These are phyloP conservation scores for Helostoma temminkii DNA, from an alignment of 2,797 vertebrate species.

Conservation along the genomic window DNA sequence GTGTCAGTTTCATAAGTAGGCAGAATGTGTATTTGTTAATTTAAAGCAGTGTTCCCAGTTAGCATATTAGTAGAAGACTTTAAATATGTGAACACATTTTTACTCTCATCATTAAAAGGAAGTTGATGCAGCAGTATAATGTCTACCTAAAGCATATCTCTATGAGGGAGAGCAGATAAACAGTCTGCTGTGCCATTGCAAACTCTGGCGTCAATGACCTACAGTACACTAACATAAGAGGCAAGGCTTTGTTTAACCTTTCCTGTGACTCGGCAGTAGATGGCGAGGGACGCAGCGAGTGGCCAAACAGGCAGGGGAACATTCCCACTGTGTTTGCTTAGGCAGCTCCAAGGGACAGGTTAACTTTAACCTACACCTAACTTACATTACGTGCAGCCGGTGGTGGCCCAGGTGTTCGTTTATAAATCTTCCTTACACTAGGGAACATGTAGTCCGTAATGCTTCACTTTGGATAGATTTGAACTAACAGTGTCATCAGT, in stretches of 20 bases:
- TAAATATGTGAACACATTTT: constrained; percentile 4
- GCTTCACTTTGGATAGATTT: neutral
- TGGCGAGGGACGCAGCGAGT: constrained; percentile 27
- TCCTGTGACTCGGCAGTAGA: constrained; percentile 30
- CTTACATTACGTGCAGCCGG: too few relatives aligned
- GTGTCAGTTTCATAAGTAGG: neutral
- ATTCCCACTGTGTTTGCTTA: constrained; percentile 47
- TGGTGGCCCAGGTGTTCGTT: neutral
- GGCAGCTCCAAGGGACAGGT: constrained; percentile 9
- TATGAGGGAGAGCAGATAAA: constrained; percentile 25
- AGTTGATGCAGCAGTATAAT: constrained; percentile 24
- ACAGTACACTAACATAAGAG: constrained; percentile 8
- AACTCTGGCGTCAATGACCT: constrained; percentile 53
- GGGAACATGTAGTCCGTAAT: too few relatives aligned
- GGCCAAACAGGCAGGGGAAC: constrained; percentile 53
- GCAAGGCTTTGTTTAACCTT: constrained; percentile 39
- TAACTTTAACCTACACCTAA: neutral
- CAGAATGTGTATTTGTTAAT: neutral
- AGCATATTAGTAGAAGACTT: too few relatives aligned
- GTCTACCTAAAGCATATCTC: constrained; percentile 14
- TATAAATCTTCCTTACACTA: neutral
- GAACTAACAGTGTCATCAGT: neutral
- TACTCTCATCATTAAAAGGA: neutral
- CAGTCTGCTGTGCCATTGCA: constrained; percentile 24
- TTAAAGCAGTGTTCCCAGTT: neutral